Evolutionary conservation across 2,888 invertebrate genomes (phyloP).

Genomic region (Melolontha melolontha): DNA sequence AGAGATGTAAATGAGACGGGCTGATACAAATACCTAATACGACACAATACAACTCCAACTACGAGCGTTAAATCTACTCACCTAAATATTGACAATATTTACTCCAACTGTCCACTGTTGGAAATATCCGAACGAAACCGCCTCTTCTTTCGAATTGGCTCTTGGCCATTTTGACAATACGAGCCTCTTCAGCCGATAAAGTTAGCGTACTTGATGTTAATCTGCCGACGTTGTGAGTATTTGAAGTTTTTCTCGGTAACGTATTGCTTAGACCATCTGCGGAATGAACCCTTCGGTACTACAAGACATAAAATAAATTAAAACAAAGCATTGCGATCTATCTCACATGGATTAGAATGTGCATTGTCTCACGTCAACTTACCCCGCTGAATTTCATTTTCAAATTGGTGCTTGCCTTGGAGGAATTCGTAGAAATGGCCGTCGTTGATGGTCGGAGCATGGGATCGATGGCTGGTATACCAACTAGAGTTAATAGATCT

Average conservation of each 20-base stretch:
- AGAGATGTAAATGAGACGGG: not conserved
- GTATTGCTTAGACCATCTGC: slow-evolving; percentile 73
- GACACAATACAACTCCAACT: no score
- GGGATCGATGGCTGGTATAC: slow-evolving; percentile 83
- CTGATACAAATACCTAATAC: no score
- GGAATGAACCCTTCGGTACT: slow-evolving; percentile 80
- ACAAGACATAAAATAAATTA: slow-evolving; percentile 45
- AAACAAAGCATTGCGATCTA: not conserved
- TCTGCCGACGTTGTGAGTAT: slow-evolving; percentile 57
- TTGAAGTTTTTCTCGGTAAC: slow-evolving; percentile 61
- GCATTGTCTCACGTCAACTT: slow-evolving; percentile 47
- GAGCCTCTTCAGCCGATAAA: slow-evolving; percentile 81
- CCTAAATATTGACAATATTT: slow-evolving; percentile 84
- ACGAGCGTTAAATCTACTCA: slow-evolving; percentile 54
- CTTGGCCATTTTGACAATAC: slow-evolving; percentile 79
- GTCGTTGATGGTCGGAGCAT: slow-evolving; percentile 66
- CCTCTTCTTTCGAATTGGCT: slow-evolving; percentile 86
- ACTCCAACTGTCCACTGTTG: slow-evolving; percentile 89
- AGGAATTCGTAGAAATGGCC: slow-evolving; percentile 44
- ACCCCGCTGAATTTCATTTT: slow-evolving; percentile 61
- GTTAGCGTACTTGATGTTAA: slow-evolving; percentile 59
- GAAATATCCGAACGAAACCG: slow-evolving; percentile 92
- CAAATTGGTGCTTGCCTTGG: slow-evolving; percentile 45
- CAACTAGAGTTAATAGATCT: slow-evolving; percentile 91
- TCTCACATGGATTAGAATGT: not conserved